Evolutionary conservation across 2,888 invertebrate species (phyloP).

Genomic region (Calameuta idolon): DNA sequence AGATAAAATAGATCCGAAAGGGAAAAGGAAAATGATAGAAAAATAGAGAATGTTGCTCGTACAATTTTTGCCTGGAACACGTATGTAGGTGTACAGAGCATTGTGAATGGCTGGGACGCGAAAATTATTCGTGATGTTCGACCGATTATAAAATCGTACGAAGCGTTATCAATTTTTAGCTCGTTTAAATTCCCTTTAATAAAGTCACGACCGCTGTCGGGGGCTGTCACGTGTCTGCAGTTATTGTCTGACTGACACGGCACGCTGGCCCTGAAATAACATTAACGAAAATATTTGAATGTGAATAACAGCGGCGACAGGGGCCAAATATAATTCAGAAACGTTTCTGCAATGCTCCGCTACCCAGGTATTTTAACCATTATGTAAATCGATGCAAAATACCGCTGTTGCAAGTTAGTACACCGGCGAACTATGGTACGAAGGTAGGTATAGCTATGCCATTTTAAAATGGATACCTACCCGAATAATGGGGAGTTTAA

Average conservation of each 20-base stretch:
- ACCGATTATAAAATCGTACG: slow-evolving; percentile 20
- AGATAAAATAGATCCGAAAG: neutral
- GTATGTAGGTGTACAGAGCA: neutral
- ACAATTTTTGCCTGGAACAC: neutral
- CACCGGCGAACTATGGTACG: neutral
- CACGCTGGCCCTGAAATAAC: slow-evolving; percentile 45
- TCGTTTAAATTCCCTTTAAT: slow-evolving; percentile 21
- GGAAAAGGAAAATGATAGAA: neutral
- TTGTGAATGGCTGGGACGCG: neutral
- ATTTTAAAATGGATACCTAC: neutral
- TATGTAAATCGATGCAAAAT: slow-evolving; percentile 66
- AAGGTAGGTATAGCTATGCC: neutral
- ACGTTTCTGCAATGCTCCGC: slow-evolving; percentile 55
- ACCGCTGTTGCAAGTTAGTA: slow-evolving; percentile 28
- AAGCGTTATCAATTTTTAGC: slow-evolving; percentile 23
- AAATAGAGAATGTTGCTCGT: neutral
- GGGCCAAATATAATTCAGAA: slow-evolving; percentile 55
- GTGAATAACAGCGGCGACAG: slow-evolving; percentile 48
- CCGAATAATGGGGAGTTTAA: neutral
- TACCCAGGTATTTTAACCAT: slow-evolving; percentile 56
- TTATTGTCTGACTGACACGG: slow-evolving; percentile 38
- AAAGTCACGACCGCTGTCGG: slow-evolving; percentile 21
- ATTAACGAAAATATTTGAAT: slow-evolving; percentile 61
- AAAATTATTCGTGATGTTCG: neutral
- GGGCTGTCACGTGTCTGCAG: slow-evolving; percentile 11